Evolutionary conservation across 2,888 invertebrate species (phyloP), one percentile per base, ranked within the genome.

Genomic region (Gonocerus acuteangulatus): DNA sequence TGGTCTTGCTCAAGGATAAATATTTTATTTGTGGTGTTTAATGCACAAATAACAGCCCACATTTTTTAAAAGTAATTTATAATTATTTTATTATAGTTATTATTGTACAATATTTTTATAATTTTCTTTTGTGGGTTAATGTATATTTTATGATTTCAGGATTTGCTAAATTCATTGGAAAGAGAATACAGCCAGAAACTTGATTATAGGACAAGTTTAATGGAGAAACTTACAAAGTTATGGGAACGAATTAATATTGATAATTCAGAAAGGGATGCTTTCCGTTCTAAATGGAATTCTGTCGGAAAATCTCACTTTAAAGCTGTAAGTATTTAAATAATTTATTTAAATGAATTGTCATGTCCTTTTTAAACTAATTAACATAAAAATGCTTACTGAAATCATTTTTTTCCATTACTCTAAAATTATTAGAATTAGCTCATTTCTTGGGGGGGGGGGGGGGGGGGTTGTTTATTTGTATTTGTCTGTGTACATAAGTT

Each of bases 241-340:
- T 92, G 91, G 90, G 82, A 84, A 18, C 82, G 86, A 62, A 75
- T 93, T 15, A 83, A 87, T 15, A 82, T 86, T 56, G 81, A 85
- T 15, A 77, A 80, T 27, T 76, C 80, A 4, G 80, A 83, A 56
- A 77, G 84, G 16, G 79, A 83, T 61, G 78, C 79, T 56, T 87
- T 87, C 72, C 73, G 84, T 23, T 78, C 81, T 65, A 79, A 78
- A 0, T 77, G 84, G 70, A 75, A 77, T 0, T 84, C 84, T 2
- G 81, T 81, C 71, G 80, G 80, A 52, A 75, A 78, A 81, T 81
- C 22, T 47, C 15, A 45, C 9, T n/a, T 57, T 16, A 13, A 23
- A 47, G 57, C 57, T 2, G 73, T 74, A 64, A 69, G 69, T 70
- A n/a, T 32, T 1, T 16, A 34, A 18, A 15, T n/a, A 48, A 47